Evolutionary conservation across 1,140 invertebrate species (phyloP).

Genomic region (Macrotrachela quadricornifera): DNA sequence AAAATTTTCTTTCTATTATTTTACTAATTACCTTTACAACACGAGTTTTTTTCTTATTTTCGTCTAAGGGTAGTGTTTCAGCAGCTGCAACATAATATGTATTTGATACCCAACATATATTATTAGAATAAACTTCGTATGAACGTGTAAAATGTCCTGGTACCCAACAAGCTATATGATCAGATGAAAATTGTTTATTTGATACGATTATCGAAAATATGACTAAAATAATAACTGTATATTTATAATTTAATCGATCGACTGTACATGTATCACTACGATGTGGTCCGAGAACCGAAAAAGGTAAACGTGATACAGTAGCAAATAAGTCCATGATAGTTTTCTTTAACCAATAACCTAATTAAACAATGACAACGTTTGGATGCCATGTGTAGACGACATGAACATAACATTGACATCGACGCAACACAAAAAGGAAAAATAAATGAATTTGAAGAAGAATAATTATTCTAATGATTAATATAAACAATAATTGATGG

Average conservation of each 20-base stretch:
- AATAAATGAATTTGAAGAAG: too few species aligned
- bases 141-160: slow-evolving; percentile 11
- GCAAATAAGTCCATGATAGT: slow-evolving; percentile 7
- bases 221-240: slow-evolving; percentile 61
- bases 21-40: slow-evolving; percentile 7
- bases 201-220: slow-evolving; percentile 67
- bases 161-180: slow-evolving; percentile 54
- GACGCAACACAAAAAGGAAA: too few species aligned
- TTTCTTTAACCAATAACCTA: too few species aligned
- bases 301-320: slow-evolving; percentile 6
- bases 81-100: slow-evolving; percentile 27
- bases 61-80: slow-evolving; percentile 25
- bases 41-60: slow-evolving; percentile 10
- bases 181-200: slow-evolving; percentile 68
- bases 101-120: slow-evolving; percentile 18
- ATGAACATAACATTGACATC: too few species aligned
- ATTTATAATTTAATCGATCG: slow-evolving; percentile 57
- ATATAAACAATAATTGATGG: too few species aligned
- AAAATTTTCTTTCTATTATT: too few species aligned
- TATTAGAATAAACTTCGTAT: slow-evolving; percentile 12
- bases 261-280: slow-evolving; percentile 9
- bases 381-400: too few species aligned
- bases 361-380: too few species aligned
- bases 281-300: slow-evolving; percentile 3
- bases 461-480: too few species aligned